Evolutionary conservation across 2,797 vertebrate genomes (phyloP).

Genomic region (Myotis findleyi): DNA sequence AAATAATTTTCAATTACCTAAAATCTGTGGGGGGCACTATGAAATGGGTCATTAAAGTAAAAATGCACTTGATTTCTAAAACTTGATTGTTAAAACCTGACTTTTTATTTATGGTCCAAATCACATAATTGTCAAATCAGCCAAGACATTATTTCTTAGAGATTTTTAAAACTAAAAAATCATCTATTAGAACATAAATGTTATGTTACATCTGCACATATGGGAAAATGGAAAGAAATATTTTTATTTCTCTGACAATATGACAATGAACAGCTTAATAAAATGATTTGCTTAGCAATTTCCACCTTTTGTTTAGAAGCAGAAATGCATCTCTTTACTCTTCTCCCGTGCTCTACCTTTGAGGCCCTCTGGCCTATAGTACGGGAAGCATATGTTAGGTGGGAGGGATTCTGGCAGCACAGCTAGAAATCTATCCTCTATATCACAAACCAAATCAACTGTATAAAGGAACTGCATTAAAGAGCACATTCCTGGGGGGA

Average conservation of each 20-base stretch:
- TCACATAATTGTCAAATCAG: not conserved
- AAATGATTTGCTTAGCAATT: not conserved
- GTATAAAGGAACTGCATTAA: not conserved
- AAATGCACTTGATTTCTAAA: conserved; percentile 1
- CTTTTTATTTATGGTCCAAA: not conserved
- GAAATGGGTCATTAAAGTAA: not conserved
- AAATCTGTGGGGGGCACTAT: not conserved
- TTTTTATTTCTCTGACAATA: conserved; percentile 8
- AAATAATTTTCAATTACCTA: not conserved
- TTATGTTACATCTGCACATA: not conserved
- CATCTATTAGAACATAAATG: not conserved
- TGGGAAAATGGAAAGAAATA: not conserved
- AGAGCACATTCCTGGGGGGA: not conserved
- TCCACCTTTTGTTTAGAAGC: not conserved
- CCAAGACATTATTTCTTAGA: not conserved
- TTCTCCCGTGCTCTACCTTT: not conserved
- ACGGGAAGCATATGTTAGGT: not conserved
- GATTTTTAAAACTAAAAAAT: not conserved
- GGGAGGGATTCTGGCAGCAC: not conserved
- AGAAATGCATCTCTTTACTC: not conserved
- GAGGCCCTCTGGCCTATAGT: not conserved
- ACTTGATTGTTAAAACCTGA: not conserved
- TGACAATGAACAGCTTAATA: not conserved
- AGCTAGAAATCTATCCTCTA: not conserved
- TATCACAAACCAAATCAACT: not conserved